phyloP scores from a whole-genome alignment of 2,888 invertebrate genomes.

The Leucoma salicis region DNA sequence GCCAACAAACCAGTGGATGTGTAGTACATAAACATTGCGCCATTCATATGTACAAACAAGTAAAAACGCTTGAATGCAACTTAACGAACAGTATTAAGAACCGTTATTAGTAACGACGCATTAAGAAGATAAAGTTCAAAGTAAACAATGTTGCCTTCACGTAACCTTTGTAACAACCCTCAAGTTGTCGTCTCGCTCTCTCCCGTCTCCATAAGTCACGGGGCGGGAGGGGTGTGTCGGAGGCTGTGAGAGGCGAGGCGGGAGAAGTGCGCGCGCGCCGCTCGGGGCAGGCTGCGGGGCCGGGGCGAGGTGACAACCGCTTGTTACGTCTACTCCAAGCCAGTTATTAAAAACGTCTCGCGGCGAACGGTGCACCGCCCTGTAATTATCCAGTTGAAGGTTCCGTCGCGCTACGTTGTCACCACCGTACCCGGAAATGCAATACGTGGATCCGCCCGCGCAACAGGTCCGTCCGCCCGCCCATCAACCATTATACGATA shows the following conservation, averaged over 20 bases:
- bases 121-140: constrained; percentile 25
- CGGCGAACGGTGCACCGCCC: constrained; percentile 81
- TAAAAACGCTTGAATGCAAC: too few relatives aligned
- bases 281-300: constrained; percentile 57
- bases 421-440: constrained; percentile 75
- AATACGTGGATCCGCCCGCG: constrained; percentile 79
- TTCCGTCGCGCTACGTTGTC: constrained; percentile 71
- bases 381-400: constrained; percentile 80
- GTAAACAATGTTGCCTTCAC: constrained; percentile 46
- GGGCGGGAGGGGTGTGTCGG: constrained; percentile 55
- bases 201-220: constrained; percentile 71
- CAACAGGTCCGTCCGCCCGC: constrained; percentile 78
- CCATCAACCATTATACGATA: constrained; percentile 49
- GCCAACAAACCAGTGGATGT: too few relatives aligned
- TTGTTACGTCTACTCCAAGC: constrained; percentile 81
- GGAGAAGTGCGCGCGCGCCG: constrained; percentile 51
- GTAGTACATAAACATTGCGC: too few relatives aligned
- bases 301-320: constrained; percentile 81
- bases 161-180: constrained; percentile 53
- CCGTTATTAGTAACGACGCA: constrained; percentile 6
- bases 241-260: constrained; percentile 59
- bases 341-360: constrained; percentile 84
- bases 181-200: constrained; percentile 50
- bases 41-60: too few relatives aligned
- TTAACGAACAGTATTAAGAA: background rate